These are phyloP conservation scores for Clarias macrocephalus DNA, from an alignment of 2,113 vertebrate genomes.

Conservation along the genomic window DNA sequence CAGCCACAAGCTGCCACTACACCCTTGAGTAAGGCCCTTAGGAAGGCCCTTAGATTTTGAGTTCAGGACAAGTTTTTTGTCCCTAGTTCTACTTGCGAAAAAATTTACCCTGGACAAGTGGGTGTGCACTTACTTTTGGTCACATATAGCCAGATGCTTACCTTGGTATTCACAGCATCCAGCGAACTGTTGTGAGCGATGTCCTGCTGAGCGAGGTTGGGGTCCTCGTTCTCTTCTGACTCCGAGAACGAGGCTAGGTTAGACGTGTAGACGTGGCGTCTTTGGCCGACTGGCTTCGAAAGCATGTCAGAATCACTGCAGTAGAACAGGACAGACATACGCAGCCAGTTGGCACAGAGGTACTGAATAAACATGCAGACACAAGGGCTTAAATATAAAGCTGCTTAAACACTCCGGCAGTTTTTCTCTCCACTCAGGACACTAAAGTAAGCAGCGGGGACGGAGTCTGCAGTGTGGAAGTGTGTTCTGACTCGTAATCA, in stretches of 20 bases:
- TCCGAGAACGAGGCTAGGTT: slow-evolving; percentile 72
- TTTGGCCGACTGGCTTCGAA: slow-evolving; percentile 41
- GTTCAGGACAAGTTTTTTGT: too few relatives aligned
- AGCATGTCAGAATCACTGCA: slow-evolving; percentile 63
- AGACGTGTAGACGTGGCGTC: slow-evolving; percentile 56
- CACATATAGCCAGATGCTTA: slow-evolving; percentile 52
- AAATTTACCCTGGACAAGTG: too few relatives aligned
- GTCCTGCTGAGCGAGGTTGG: slow-evolving; percentile 47
- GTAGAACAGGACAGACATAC: slow-evolving; percentile 37
- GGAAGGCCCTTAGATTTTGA: too few relatives aligned
- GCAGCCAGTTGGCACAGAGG: slow-evolving; percentile 1
- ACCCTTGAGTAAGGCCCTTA: too few relatives aligned
- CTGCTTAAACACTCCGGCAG: neutral
- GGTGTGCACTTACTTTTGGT: neutral
- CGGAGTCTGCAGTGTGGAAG: neutral
- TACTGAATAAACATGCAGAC: neutral
- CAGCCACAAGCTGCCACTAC: too few relatives aligned
- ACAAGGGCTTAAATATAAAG: neutral
- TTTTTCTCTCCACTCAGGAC: neutral
- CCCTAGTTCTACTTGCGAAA: too few relatives aligned
- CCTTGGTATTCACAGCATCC: slow-evolving; percentile 64
- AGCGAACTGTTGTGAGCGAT: slow-evolving; percentile 44
- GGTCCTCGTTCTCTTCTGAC: slow-evolving; percentile 67
- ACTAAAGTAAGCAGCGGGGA: neutral
- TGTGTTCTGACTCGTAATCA: slow-evolving; percentile 13